A percentile compares a stretch with the other conserved stretches of the same genome.
phyloP scores from a whole-genome alignment of 2,113 vertebrate genomes.

The Actenoides lindsayi region DNA sequence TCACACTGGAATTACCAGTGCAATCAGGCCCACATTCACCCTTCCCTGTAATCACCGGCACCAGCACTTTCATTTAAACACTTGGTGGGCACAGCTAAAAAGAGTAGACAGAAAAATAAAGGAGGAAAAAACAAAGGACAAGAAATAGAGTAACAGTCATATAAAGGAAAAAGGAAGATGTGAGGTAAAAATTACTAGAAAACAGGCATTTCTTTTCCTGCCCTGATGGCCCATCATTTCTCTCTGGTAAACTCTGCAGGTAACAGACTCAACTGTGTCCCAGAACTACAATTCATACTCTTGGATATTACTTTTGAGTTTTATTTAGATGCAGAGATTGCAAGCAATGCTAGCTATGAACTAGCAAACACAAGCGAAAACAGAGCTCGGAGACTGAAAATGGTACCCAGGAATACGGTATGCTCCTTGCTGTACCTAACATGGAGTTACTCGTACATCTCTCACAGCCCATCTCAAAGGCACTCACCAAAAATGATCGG shows the following conservation, averaged over 20 bases:
- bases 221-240: neutral
- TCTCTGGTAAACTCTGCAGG: neutral
- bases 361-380: neutral
- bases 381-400: neutral
- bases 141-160: neutral
- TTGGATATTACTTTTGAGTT: neutral
- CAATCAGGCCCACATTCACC: neutral
- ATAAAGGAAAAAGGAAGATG: neutral
- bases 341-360: neutral
- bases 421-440: neutral
- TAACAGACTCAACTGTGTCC: neutral
- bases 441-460: neutral
- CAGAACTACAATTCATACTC: neutral
- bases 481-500: neutral
- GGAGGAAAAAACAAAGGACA: neutral
- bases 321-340: neutral
- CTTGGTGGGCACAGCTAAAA: neutral
- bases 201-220: neutral
- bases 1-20: neutral
- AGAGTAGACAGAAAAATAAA: neutral
- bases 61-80: neutral
- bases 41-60: neutral
- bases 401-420: neutral
- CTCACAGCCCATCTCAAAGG: slow-evolving; percentile 3
- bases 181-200: neutral